phyloP scores from a whole-genome alignment of 1,140 invertebrate genomes.

The Sesamia nonagrioides region DNA sequence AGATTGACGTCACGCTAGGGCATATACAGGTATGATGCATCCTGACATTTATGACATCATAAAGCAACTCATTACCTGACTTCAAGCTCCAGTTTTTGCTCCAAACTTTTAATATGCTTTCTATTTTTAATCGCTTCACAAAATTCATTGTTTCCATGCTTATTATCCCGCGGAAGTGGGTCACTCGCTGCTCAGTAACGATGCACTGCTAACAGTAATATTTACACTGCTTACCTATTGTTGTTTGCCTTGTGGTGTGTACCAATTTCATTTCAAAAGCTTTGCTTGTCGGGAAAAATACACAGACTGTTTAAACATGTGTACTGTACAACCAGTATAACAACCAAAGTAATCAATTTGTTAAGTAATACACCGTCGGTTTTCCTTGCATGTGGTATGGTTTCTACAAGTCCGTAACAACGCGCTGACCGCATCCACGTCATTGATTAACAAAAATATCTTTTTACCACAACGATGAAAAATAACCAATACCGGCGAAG shows the following conservation, averaged over 20 bases:
- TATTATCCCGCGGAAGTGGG: constrained; percentile 30
- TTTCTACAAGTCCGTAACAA: background rate
- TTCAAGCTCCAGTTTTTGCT: background rate
- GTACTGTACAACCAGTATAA: constrained; percentile 2
- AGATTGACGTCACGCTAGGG: background rate
- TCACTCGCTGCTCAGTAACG: constrained; percentile 18
- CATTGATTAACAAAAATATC: constrained; percentile 24
- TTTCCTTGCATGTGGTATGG: constrained; percentile 39
- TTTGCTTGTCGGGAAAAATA: constrained; percentile 16
- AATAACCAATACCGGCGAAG: constrained; percentile 20
- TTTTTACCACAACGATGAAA: constrained; percentile 17
- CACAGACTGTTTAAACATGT: constrained; percentile 14
- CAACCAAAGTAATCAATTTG: constrained; percentile 9
- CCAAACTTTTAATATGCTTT: constrained; percentile 27
- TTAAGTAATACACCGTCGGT: constrained; percentile 1
- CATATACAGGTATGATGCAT: background rate
- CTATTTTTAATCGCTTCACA: constrained; percentile 38
- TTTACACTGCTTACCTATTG: constrained; percentile 34
- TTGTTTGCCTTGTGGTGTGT: constrained; percentile 18
- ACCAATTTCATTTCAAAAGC: constrained; percentile 37
- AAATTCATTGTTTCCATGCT: constrained; percentile 37
- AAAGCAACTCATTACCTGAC: constrained; percentile 4
- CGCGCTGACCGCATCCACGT: constrained; percentile 20
- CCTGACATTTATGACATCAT: constrained; percentile 17
- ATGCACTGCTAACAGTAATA: constrained; percentile 30